Conservation (phyloP, 2,113 vertebrate species). For the Edolisoma coerulescens region DNA sequence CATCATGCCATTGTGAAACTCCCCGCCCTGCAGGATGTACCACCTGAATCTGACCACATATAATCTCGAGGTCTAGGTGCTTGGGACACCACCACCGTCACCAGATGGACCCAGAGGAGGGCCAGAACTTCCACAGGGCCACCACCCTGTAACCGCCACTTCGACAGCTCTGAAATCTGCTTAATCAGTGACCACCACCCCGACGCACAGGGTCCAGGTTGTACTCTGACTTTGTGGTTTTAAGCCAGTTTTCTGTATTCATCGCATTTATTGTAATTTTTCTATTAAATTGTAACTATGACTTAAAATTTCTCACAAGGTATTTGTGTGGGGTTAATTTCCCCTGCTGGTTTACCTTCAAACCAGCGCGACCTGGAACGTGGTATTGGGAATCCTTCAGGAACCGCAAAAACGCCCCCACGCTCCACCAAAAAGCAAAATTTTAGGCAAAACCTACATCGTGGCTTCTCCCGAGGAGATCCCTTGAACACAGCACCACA, state of each 20-base stretch:
- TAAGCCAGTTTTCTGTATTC: neutral
- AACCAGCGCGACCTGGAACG: neutral
- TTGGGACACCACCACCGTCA: neutral
- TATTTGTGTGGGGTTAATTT: neutral
- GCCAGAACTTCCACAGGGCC: neutral
- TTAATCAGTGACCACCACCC: neutral
- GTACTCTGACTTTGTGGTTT: neutral
- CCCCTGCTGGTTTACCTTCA: neutral
- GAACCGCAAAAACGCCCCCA: too few relatives aligned
- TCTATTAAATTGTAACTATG: neutral
- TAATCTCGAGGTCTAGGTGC: fast-evolving
- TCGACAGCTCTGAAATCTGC: neutral
- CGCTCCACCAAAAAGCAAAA: neutral
- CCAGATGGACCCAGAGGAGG: neutral
- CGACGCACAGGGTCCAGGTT: neutral
- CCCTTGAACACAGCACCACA: fast-evolving
- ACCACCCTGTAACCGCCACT: too few relatives aligned
- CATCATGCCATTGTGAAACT: neutral
- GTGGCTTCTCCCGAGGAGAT: neutral
- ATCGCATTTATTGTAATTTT: neutral
- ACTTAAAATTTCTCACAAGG: neutral
- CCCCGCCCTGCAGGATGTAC: neutral
- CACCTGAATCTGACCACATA: too few relatives aligned
- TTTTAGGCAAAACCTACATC: neutral
- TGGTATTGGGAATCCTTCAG: neutral